Conservation (phyloP, 2,113 vertebrate species). For the Suncus etruscus region DNA sequence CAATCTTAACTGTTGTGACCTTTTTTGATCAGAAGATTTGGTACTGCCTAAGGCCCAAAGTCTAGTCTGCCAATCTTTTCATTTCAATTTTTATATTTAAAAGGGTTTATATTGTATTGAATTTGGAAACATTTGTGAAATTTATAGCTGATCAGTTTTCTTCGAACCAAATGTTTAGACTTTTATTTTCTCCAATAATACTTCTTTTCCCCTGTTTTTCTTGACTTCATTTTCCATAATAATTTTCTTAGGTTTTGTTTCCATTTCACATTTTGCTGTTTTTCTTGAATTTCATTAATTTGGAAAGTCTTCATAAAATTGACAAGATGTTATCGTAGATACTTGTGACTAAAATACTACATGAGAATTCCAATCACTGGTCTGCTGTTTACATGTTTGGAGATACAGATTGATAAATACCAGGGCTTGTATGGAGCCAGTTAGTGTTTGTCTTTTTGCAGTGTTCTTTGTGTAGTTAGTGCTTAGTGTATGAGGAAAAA, state of each 20-base stretch:
- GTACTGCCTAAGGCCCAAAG: slow-evolving; percentile 79
- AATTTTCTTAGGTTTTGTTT: slow-evolving; percentile 50
- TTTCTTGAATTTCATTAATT: slow-evolving; percentile 65
- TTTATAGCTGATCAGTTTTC: slow-evolving; percentile 36
- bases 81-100: slow-evolving; percentile 54
- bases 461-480: slow-evolving; percentile 61
- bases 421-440: slow-evolving; percentile 76
- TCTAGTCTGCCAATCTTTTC: slow-evolving; percentile 67
- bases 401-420: slow-evolving; percentile 66
- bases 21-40: slow-evolving; percentile 82
- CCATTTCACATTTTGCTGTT: slow-evolving; percentile 27
- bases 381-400: slow-evolving; percentile 77
- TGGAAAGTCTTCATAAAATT: slow-evolving; percentile 74
- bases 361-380: slow-evolving; percentile 69
- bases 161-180: slow-evolving; percentile 40
- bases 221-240: slow-evolving; percentile 32
- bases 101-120: slow-evolving; percentile 55
- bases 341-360: slow-evolving; percentile 72
- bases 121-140: slow-evolving; percentile 55
- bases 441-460: slow-evolving; percentile 55
- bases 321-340: slow-evolving; percentile 71
- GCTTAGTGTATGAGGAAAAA: slow-evolving; percentile 74
- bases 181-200: not conserved
- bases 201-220: not conserved
- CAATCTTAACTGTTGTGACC: slow-evolving; percentile 83